Conservation (phyloP, 30 jellyfish, hydroid and myxozoan genomes). For the Aurelia coerulea region DNA sequence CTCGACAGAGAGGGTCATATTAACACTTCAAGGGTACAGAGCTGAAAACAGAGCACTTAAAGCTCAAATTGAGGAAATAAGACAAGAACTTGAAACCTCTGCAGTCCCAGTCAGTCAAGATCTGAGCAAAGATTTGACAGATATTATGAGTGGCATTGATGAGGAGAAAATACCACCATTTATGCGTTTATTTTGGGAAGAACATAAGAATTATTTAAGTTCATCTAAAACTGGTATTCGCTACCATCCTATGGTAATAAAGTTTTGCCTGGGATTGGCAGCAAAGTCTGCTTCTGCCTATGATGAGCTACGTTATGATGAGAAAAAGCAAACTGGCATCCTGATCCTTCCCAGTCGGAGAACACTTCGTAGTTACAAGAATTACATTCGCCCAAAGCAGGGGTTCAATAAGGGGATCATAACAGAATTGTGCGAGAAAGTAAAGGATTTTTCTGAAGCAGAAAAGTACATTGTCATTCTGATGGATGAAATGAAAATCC, state of each 20-base stretch:
- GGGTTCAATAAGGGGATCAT: constrained; percentile 40
- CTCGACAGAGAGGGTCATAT: constrained; percentile 3
- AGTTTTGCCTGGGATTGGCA: constrained; percentile 28
- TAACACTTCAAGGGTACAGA: constrained; percentile 55
- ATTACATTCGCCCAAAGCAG: constrained; percentile 33
- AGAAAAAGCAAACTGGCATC: constrained; percentile 43
- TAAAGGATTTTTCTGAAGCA: constrained; percentile 4
- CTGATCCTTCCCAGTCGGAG: constrained; percentile 72
- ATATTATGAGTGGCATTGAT: constrained; percentile 34
- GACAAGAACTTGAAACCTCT: constrained; percentile 31
- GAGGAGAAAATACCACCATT: constrained; percentile 60
- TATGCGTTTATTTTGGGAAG: constrained; percentile 78
- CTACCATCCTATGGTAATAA: constrained; percentile 32
- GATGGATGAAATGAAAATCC: constrained; percentile 29
- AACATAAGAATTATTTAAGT: constrained; percentile 13
- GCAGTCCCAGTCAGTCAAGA: constrained; percentile 24
- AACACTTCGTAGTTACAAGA: constrained; percentile 21
- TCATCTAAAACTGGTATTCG: constrained; percentile 18
- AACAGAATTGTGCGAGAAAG: constrained; percentile 25
- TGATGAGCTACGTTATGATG: constrained; percentile 37
- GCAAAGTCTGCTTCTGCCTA: constrained; percentile 7
- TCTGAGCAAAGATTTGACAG: constrained; percentile 28
- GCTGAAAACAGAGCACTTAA: constrained; percentile 55
- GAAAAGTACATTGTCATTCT: constrained; percentile 33
- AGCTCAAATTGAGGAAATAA: constrained; percentile 21